Base-by-base conservation (phyloP, 2,113 vertebrate genomes). In the Elephantulus edwardii region DNA sequence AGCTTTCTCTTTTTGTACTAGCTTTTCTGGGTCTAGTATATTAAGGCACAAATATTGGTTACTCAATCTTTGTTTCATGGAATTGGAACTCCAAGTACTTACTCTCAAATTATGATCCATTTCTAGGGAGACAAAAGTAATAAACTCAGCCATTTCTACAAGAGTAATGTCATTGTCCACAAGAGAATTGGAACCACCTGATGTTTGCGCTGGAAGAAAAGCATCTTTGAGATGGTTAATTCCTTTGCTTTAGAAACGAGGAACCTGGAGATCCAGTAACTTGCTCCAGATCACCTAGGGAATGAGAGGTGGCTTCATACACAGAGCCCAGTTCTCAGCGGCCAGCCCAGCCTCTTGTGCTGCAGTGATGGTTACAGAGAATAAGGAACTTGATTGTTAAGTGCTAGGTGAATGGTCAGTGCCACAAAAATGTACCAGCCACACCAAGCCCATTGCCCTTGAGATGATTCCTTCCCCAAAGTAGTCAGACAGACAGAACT, bases 61-160 rank as follows among this genome's bases (percentile, higher is more conserved):
- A 54, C 50, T 91, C 82, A 71, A 60, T 90, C 52, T 89, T 95
- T 86, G 81, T 89, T 82, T 92, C 44, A 35, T 85, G 74, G 71
- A 93, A 60, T 14, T 87, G 50, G n/a, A 81, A 74, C 44, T 86
- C 38, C 48, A 88, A 70, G 28, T 86, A 71, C 52, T 92, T 66
- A 71, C 62, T 88, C 83, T 46, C 75, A 87, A 78, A 89, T 78
- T 90, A 90, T 78, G 83, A 74, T 78, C 77, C 58, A 83, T 86
- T 96, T 95, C 66, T 91, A 93, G 71, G 87, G 90, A 94, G 89
- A 92, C 82, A 83, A 71, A 77, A 91, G 46, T 64, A 85, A 92
- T 87, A 93, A 81, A 87, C 9, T 12, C 42, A 91, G 68, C 56
- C 68, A 83, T 91, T 91, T 92, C 84, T 66, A 71, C 44, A 87